Evolutionary conservation across 2,113 vertebrate species (phyloP).

Genomic region (Glaucidium brasilianum): DNA sequence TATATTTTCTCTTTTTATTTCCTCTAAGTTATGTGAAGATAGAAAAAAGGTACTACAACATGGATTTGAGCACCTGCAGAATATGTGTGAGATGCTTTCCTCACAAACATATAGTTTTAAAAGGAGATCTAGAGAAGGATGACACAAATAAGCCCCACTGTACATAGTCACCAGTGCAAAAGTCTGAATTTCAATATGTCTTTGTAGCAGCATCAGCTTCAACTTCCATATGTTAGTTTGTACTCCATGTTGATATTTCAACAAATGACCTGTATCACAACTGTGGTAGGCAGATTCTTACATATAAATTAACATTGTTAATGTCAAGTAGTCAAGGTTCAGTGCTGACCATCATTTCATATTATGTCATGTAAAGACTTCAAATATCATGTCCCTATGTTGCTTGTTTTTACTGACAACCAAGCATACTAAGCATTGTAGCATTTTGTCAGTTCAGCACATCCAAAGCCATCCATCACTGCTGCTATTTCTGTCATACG

Average conservation of each 20-base stretch:
- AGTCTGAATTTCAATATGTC: not conserved
- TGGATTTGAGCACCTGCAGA: not conserved
- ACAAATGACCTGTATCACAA: slow-evolving; percentile 39
- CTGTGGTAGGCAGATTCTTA: slow-evolving; percentile 51
- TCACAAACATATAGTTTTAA: not conserved
- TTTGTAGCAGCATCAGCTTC: not conserved
- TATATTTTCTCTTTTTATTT: not conserved
- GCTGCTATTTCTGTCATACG: slow-evolving; percentile 70
- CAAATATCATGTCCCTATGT: slow-evolving; percentile 62
- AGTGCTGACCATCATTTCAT: slow-evolving; percentile 71
- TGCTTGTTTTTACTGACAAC: slow-evolving; percentile 75
- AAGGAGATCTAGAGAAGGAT: not conserved
- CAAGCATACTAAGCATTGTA: slow-evolving; percentile 59
- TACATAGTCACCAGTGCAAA: not conserved
- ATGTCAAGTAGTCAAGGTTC: slow-evolving; percentile 68
- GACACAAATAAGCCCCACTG: not conserved
- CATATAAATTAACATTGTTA: slow-evolving; percentile 65
- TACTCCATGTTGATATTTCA: slow-evolving; percentile 18
- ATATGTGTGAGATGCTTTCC: not conserved
- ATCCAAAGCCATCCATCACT: slow-evolving; percentile 73
- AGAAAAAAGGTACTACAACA: not conserved
- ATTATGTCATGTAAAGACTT: slow-evolving; percentile 65
- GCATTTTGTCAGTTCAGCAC: slow-evolving; percentile 69
- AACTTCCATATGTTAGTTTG: not conserved
- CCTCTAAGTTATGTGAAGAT: not conserved